These are phyloP conservation scores for Cataglyphis rosenhaueri DNA, from an alignment of 2,888 invertebrate genomes.

Conservation along the genomic window DNA sequence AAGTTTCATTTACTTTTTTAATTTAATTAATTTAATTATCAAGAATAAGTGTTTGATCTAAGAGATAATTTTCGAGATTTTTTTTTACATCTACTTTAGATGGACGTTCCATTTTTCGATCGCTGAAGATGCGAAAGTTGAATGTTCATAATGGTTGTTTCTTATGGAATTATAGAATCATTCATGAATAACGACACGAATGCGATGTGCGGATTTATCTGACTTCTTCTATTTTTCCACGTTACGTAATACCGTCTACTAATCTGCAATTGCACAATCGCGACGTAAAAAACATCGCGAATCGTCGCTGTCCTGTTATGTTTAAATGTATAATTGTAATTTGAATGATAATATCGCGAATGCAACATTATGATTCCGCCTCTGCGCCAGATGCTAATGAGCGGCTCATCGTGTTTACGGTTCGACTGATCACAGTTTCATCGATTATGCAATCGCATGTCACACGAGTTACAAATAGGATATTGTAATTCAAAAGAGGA, in stretches of 20 bases:
- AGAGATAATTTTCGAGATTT: background rate
- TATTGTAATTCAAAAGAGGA: background rate
- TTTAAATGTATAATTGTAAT: constrained; percentile 25
- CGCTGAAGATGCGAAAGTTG: background rate
- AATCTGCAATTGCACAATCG: constrained; percentile 35
- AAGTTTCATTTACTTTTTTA: background rate
- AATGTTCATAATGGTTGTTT: constrained; percentile 12
- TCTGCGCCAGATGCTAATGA: constrained; percentile 8
- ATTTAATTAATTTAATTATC: background rate
- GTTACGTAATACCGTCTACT: background rate
- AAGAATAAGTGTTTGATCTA: background rate
- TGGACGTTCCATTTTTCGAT: background rate
- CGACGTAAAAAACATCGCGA: constrained; percentile 16
- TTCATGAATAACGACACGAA: constrained; percentile 33
- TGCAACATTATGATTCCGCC: background rate
- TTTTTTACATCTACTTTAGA: background rate
- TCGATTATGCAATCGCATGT: constrained; percentile 18
- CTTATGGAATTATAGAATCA: constrained; percentile 40
- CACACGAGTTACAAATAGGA: background rate
- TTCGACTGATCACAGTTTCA: background rate
- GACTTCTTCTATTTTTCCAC: constrained; percentile 25
- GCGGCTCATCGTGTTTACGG: background rate
- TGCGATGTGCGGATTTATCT: background rate
- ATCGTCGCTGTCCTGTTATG: background rate
- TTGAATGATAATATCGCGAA: background rate